Conservation (phyloP, 1,140 invertebrate species). For the Carposina sasakii region DNA sequence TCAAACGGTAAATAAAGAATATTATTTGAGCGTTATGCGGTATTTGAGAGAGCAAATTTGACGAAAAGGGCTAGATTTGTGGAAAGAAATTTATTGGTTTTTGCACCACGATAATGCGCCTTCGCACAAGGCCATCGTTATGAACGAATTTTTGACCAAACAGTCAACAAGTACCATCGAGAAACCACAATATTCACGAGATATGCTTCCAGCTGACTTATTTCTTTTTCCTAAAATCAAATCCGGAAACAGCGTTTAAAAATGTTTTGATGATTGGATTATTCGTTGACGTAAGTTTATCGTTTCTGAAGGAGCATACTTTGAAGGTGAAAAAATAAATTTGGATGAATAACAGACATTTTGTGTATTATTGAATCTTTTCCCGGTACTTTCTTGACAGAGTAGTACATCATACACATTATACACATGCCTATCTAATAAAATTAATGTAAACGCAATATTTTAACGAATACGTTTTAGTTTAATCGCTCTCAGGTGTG, state of each 20-base stretch:
- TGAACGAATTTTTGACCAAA: constrained; percentile 16
- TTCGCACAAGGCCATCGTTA: constrained; percentile 14
- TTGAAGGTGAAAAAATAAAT: too few relatives aligned
- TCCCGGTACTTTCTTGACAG: too few relatives aligned
- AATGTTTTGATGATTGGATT: constrained; percentile 9
- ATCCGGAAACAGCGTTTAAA: constrained; percentile 5
- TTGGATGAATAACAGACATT: too few relatives aligned
- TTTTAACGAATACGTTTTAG: too few relatives aligned
- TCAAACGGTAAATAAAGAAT: constrained; percentile 28
- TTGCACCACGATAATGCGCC: constrained; percentile 23
- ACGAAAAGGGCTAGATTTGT: constrained; percentile 24
- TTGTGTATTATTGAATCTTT: too few relatives aligned
- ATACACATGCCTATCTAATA: too few relatives aligned
- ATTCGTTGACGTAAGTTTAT: constrained; percentile 11
- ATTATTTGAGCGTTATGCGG: constrained; percentile 26
- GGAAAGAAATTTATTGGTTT: constrained; percentile 14
- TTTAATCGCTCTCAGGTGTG: too few relatives aligned
- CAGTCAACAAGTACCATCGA: constrained; percentile 12
- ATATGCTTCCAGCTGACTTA: background rate
- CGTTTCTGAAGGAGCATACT: too few relatives aligned
- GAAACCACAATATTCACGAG: constrained; percentile 10
- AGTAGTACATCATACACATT: too few relatives aligned
- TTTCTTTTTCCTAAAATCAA: constrained; percentile 16
- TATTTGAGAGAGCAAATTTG: constrained; percentile 19
- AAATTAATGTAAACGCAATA: too few relatives aligned